Evolutionary conservation across 2,888 invertebrate genomes (phyloP).

Genomic region (Leptopterna dolabrata): DNA sequence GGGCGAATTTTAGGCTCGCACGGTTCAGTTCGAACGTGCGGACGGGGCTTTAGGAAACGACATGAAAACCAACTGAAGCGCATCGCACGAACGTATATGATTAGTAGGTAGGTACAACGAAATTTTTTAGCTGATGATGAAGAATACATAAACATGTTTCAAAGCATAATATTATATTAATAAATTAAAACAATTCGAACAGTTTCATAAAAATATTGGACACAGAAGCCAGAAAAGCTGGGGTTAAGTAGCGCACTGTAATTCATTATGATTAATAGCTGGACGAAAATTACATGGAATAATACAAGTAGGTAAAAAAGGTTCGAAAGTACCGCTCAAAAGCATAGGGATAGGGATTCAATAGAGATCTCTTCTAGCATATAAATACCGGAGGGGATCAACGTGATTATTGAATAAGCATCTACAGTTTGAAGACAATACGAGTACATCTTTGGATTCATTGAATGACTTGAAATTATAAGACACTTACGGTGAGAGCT

Average conservation of each 20-base stretch:
- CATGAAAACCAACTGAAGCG: background rate
- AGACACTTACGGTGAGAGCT: constrained; percentile 13
- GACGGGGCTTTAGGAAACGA: too few species aligned
- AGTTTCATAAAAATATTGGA: background rate
- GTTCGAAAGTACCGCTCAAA: background rate
- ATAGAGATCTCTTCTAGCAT: background rate
- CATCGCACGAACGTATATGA: too few species aligned
- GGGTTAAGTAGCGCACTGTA: background rate
- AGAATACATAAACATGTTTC: background rate
- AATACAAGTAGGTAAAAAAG: background rate
- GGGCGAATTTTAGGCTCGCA: too few species aligned
- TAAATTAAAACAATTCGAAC: background rate
- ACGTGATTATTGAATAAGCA: background rate
- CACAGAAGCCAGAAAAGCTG: background rate
- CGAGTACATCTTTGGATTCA: background rate
- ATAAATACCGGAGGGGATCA: background rate
- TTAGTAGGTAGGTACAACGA: too few species aligned
- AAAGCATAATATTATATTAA: background rate
- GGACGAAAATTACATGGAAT: background rate
- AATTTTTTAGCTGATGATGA: too few species aligned
- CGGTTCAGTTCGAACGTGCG: too few species aligned
- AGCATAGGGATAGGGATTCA: background rate
- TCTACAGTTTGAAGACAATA: background rate
- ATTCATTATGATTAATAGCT: background rate
- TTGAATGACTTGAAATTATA: background rate